phyloP scores from a whole-genome alignment of 2,113 vertebrate genomes.

The Chunga burmeisteri region DNA sequence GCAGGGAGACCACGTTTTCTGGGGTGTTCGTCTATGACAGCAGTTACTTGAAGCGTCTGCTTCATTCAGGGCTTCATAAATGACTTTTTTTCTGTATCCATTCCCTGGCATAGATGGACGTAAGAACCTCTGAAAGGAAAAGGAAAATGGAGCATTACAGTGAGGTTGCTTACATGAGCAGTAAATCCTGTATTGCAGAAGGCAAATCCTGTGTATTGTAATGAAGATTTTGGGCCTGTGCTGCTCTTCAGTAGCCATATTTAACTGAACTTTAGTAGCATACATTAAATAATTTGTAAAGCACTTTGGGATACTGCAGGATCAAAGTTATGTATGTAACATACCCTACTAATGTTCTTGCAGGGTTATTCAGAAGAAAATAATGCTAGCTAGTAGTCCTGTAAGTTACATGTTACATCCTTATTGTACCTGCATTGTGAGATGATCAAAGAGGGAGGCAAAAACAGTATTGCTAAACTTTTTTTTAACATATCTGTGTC shows the following conservation, averaged over 20 bases:
- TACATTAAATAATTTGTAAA: neutral
- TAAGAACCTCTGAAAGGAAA: neutral
- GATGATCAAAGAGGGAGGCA: constrained; percentile 44
- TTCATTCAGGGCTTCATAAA: neutral
- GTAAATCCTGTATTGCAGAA: neutral
- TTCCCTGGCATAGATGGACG: neutral
- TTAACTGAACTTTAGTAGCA: neutral
- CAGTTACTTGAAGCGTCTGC: neutral
- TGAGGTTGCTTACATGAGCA: neutral
- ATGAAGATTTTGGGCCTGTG: neutral
- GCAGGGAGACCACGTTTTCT: neutral
- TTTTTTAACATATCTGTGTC: constrained; percentile 67
- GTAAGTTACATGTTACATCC: constrained; percentile 14
- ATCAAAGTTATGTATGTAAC: neutral
- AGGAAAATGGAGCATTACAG: neutral
- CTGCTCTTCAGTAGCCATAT: neutral
- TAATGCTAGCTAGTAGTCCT: constrained; percentile 1
- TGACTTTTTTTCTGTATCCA: neutral
- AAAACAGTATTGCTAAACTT: constrained; percentile 53
- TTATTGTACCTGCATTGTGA: constrained; percentile 40
- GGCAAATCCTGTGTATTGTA: neutral
- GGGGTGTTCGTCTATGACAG: neutral
- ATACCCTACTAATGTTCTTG: neutral
- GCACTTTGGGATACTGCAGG: neutral
- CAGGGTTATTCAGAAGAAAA: neutral